Evolutionary conservation across 2,797 vertebrate genomes (phyloP), one percentile per base, ranked within the genome.

Genomic region (Phylloscopus collybita): DNA sequence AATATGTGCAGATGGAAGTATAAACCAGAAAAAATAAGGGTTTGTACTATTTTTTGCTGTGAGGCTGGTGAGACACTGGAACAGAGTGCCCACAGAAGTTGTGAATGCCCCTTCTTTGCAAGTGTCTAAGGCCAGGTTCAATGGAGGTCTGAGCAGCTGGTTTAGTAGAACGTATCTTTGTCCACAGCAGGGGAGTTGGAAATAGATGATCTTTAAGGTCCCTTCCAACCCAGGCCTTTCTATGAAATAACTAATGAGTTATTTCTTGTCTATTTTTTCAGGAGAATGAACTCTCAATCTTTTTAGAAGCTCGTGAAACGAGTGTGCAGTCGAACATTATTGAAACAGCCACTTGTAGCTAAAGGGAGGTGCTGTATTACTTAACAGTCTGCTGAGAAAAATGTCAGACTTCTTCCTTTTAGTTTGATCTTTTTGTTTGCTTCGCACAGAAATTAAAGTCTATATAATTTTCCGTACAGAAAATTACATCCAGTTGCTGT

Each of bases 81-180:
- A 53, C 29, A 34, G n/a, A 36, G 11, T 29, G 36, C 32, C n/a
- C 44, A 51, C 10, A 40, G 44, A 57, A 50, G 14, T 7, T 59
- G 17, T 40, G n/a, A 62, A 51, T 65, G 50, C 21, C 10, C 7
- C 0, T 0, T 53, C 6, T 42, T 29, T 34, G 38, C 19, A 62
- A 38, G 27, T 19, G 25, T 45, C 7, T 38, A 16, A 44, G 38
- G 12, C 15, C 13, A 45, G 15, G 29, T 23, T 78, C 51, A 64
- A 5, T 16, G 21, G n/a, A 65, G 9, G 7, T 40, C 45, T 84
- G 51, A 59, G 29, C 18, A 27, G 16, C 18, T 27, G 25, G 21
- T 83, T 64, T 32, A 13, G 5, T 83, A n/a, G n/a, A 50, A 59
- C 11, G 30, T 74, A 8, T 11, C 65, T 34, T 32, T 51, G 50